Evolutionary conservation across 1,140 invertebrate genomes (phyloP).

Genomic region (Drosophila virilis): DNA sequence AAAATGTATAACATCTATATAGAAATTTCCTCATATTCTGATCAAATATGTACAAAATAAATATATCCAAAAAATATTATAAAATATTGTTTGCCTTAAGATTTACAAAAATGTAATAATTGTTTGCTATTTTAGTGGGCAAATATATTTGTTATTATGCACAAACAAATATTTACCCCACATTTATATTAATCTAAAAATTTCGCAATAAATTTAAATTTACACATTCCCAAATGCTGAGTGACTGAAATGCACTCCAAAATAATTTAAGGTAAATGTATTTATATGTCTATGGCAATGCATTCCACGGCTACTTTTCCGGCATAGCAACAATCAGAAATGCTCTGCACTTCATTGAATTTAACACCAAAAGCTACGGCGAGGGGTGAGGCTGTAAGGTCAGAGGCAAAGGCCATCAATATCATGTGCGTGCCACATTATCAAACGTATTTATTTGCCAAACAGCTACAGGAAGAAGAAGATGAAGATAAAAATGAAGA

Average conservation of each 20-base stretch:
- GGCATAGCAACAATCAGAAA: conserved; percentile 23
- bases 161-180: background rate
- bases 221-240: background rate
- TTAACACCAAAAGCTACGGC: conserved; percentile 19
- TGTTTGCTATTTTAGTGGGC: too few relatives aligned
- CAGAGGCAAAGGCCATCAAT: conserved; percentile 47
- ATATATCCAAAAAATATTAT: too few relatives aligned
- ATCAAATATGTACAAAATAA: too few relatives aligned
- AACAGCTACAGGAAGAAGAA: conserved; percentile 45
- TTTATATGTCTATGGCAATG: background rate
- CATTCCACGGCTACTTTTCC: background rate
- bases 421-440: conserved; percentile 68
- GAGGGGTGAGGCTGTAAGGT: background rate
- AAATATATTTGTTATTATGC: too few relatives aligned
- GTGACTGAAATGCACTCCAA: background rate
- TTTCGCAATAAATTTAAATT: background rate
- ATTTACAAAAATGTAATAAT: too few relatives aligned
- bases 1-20: too few relatives aligned
- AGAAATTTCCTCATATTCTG: too few relatives aligned
- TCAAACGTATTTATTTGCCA: conserved; percentile 75
- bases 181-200: background rate
- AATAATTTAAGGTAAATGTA: conserved; percentile 6
- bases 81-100: too few relatives aligned
- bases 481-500: background rate
- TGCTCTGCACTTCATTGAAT: conserved; percentile 62